Evolutionary conservation across 1,140 invertebrate species (phyloP).

Genomic region (Scaptomyza graminum): DNA sequence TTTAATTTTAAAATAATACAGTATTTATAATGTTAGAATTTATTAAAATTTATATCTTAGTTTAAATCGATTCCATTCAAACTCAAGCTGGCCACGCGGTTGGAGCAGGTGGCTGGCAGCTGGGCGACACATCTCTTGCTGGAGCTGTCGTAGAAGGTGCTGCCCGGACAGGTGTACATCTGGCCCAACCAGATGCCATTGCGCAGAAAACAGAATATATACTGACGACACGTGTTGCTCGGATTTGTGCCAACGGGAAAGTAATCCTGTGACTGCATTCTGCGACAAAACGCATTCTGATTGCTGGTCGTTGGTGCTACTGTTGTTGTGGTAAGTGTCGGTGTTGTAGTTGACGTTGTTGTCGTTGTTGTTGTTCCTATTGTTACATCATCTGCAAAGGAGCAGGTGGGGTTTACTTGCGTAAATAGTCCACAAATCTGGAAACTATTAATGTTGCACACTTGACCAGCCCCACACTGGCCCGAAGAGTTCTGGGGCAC

Average conservation of each 20-base stretch:
- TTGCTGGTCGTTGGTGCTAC: conserved; percentile 34
- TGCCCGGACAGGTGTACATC: conserved; percentile 60
- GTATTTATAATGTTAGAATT: neutral
- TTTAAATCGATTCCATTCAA: conserved; percentile 51
- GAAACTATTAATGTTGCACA: conserved; percentile 57
- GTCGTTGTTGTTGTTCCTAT: conserved; percentile 24
- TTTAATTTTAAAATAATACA: conserved; percentile 1
- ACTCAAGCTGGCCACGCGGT: conserved; percentile 37
- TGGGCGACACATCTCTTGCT: conserved; percentile 31
- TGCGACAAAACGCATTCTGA: conserved; percentile 53
- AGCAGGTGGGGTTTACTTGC: conserved; percentile 50
- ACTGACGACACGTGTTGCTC: conserved; percentile 65
- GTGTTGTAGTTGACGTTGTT: neutral
- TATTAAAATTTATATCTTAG: neutral
- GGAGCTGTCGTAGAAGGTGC: conserved; percentile 53
- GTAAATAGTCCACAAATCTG: conserved; percentile 61
- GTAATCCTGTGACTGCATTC: conserved; percentile 46
- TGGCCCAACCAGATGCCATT: conserved; percentile 56
- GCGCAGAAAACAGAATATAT: conserved; percentile 55
- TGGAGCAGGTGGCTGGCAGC: conserved; percentile 55
- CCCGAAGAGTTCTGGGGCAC: conserved; percentile 42
- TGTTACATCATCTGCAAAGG: conserved; percentile 49
- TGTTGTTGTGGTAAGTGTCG: conserved; percentile 33
- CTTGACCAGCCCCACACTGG: conserved; percentile 55
- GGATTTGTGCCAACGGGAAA: conserved; percentile 57